These are phyloP conservation scores for Eremobia ochroleuca DNA, from an alignment of 2,888 invertebrate species.

Conservation along the genomic window DNA sequence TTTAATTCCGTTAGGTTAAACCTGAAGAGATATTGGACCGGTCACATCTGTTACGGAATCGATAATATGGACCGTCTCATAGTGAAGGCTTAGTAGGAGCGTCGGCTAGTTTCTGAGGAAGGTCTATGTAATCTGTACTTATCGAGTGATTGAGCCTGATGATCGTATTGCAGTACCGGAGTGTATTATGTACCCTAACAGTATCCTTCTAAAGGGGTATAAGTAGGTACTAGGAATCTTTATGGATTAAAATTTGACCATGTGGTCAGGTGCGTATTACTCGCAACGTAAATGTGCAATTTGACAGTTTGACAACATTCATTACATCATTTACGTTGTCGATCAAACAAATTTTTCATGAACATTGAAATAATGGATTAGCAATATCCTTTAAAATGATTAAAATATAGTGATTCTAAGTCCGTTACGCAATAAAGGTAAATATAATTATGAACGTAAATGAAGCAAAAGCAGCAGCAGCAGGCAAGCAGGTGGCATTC, in stretches of 20 bases:
- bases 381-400: no score
- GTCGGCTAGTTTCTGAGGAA: constrained; percentile 25
- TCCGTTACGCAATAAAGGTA: no score
- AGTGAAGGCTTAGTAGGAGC: constrained; percentile 40
- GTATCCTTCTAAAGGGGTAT: neutral
- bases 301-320: no score
- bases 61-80: constrained; percentile 60
- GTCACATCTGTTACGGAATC: constrained; percentile 66
- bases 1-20: constrained; percentile 62
- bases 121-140: constrained; percentile 39
- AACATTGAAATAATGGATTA: no score
- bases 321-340: no score
- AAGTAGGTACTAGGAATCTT: neutral
- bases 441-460: no score
- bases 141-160: constrained; percentile 48
- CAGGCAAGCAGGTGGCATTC: neutral
- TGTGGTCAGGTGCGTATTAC: no score
- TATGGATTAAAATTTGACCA: no score
- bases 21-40: constrained; percentile 64
- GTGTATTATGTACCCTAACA: constrained; percentile 7
- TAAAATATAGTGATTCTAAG: no score
- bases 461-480: neutral
- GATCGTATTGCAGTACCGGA: constrained; percentile 10
- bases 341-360: no score
- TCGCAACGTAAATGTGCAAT: no score